Evolutionary conservation across 2,797 vertebrate species (phyloP).

Genomic region (Enteromius thamalakanensis): DNA sequence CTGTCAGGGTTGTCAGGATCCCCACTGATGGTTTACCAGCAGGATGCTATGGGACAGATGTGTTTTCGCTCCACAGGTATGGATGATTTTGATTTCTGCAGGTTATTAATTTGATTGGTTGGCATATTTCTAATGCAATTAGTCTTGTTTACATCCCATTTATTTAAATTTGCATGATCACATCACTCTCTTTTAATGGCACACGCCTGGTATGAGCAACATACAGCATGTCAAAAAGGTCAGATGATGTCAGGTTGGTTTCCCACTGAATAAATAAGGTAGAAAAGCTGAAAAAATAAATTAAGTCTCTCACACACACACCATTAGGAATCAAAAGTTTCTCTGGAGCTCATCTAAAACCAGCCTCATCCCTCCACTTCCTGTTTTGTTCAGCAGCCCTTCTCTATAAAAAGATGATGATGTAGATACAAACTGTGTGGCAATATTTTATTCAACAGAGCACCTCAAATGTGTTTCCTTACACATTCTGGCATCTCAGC

Average conservation of each 20-base stretch:
- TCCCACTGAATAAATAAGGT: conserved; percentile 57
- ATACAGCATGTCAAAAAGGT: conserved; percentile 2
- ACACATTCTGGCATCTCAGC: conserved; percentile 1
- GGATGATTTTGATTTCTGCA: conserved; percentile 22
- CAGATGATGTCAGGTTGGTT: conserved; percentile 41
- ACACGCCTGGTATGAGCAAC: background rate
- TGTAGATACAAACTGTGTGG: background rate
- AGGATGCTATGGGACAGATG: conserved; percentile 38
- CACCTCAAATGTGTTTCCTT: conserved; percentile 7
- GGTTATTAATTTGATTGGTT: conserved; percentile 46
- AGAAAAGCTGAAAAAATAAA: conserved; percentile 44
- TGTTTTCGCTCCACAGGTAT: conserved; percentile 38
- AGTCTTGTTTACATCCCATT: conserved; percentile 27
- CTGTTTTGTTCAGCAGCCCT: background rate
- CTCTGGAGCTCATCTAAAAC: conserved; percentile 16
- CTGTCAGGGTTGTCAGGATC: conserved; percentile 44
- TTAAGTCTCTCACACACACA: background rate
- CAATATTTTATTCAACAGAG: conserved; percentile 21
- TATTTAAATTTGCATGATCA: conserved; percentile 17
- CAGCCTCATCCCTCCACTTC: background rate
- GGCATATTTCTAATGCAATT: conserved; percentile 33
- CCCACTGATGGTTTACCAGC: conserved; percentile 53
- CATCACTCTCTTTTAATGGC: background rate
- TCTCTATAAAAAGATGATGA: conserved; percentile 15
- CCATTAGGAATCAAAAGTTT: conserved; percentile 1